Base-by-base conservation (phyloP, 2,797 vertebrate species). In the Nyctibius grandis region DNA sequence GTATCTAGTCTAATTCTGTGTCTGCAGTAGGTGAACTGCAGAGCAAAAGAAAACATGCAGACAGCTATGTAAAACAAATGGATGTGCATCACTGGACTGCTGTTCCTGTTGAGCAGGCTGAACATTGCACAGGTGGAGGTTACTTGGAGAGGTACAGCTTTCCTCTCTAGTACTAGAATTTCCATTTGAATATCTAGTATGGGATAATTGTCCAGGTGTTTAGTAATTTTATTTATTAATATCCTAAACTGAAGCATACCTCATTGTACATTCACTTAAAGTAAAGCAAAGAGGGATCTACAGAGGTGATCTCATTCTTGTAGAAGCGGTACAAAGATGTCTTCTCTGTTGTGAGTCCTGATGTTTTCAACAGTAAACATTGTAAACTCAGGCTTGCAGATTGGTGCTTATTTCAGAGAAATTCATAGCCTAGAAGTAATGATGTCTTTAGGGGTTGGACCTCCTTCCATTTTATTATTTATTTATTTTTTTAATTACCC, bases 291-390 rank as follows among this genome's bases (percentile, higher is more conserved):
- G 53, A 31, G 9, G 13, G 4, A 5, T 38, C 36, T 94, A 10
- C 47, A 45, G 48, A 77, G 11, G 26, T 53, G 33, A 1, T 9
- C 28, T 36, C 15, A n/a, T 72, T 42, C 21, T 72, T 29, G 42
- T 4, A n/a, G 22, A 40, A 17, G 5, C 16, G 26, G 18, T 31
- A 36, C 42, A 74, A 78, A 48, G 45, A 48, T 54, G 11, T 29
- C 13, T 23, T 33, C 9, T 12, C 11, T 67, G 5, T n/a, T 70
- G 15, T 34, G 25, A 80, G 48, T 83, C 36, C n/a, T 33, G 20
- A 1, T 1, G 1, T 45, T 86, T 82, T 70, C 61, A 67, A 36
- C 33, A 54, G 21, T 56, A 44, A 76, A 12, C 0, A 0, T 13
- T 45, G 12, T 86, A 78, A 70, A 18, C 25, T 45, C 21, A 21